These are phyloP conservation scores for Tetrapedia diversipes DNA, from an alignment of 2,888 invertebrate genomes.

Conservation along the genomic window DNA sequence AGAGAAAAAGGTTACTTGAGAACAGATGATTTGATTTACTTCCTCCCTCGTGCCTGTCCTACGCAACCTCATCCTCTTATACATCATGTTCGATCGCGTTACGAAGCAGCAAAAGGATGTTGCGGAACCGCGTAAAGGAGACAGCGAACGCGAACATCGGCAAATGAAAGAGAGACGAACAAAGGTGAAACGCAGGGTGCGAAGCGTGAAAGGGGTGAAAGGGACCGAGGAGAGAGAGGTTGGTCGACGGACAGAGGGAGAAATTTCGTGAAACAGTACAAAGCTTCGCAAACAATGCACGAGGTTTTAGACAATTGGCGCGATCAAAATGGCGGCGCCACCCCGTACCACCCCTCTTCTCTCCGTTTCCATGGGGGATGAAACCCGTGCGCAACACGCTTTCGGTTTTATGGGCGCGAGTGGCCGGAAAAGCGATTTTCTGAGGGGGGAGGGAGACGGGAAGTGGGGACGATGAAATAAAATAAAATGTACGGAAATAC, in stretches of 20 bases:
- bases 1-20: no score
- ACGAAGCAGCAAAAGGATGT: neutral
- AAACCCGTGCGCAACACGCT: conserved; percentile 62
- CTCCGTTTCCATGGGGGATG: conserved; percentile 16
- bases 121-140: neutral
- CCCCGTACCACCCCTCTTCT: no score
- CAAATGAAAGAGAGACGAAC: neutral
- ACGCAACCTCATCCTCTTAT: no score
- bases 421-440: conserved; percentile 69
- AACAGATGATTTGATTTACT: no score
- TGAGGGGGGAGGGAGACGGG: neutral
- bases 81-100: neutral
- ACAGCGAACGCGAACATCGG: neutral
- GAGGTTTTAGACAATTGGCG: conserved; percentile 71
- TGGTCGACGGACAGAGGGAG: conserved; percentile 13
- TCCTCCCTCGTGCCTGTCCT: no score
- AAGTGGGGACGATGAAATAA: conserved; percentile 43
- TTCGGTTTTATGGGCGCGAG: conserved; percentile 70
- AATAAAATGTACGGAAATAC: conserved; percentile 46
- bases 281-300: conserved; percentile 72
- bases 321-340: conserved; percentile 70
- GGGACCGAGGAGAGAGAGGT: neutral
- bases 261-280: conserved; percentile 63
- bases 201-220: neutral
- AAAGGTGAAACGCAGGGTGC: neutral